A percentile compares a stretch with the other conserved stretches of the same genome.
These are phyloP conservation scores for Takifugu ocellatus DNA, from an alignment of 2,797 vertebrate genomes.

Conservation along the genomic window DNA sequence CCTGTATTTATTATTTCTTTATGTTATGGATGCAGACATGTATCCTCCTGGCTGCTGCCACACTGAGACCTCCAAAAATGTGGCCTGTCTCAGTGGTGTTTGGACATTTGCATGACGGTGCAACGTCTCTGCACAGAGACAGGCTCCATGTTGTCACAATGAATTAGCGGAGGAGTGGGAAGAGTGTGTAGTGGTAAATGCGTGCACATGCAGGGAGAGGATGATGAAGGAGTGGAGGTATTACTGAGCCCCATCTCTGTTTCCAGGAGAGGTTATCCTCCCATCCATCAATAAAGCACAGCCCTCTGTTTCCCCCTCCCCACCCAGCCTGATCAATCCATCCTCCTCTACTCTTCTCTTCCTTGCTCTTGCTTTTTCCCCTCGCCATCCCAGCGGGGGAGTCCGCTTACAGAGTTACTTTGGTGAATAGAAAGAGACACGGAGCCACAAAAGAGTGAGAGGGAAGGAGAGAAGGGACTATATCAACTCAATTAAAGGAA, in stretches of 20 bases:
- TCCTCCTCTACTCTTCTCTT: slow-evolving; percentile 21
- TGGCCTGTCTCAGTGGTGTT: too few relatives aligned
- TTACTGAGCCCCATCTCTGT: slow-evolving; percentile 39
- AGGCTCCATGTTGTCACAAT: slow-evolving; percentile 45
- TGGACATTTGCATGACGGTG: background rate
- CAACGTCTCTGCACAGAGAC: slow-evolving; percentile 7
- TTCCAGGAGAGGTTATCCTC: slow-evolving; percentile 46
- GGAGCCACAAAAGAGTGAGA: slow-evolving; percentile 21
- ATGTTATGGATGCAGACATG: too few relatives aligned
- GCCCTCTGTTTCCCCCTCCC: slow-evolving; percentile 25
- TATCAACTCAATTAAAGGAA: slow-evolving; percentile 20
- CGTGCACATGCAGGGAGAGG: background rate
- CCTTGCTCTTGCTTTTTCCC: slow-evolving; percentile 51
- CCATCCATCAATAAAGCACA: slow-evolving; percentile 42
- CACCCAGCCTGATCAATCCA: slow-evolving; percentile 55
- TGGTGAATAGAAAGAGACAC: slow-evolving; percentile 31
- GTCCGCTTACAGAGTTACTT: slow-evolving; percentile 66
- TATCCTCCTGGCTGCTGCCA: too few relatives aligned
- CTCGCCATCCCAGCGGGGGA: slow-evolving; percentile 57
- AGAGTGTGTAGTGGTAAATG: background rate
- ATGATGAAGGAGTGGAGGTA: slow-evolving; percentile 22
- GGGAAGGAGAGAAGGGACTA: slow-evolving; percentile 2
- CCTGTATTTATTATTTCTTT: background rate
- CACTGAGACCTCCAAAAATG: too few relatives aligned
- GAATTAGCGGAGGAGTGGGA: slow-evolving; percentile 20